Evolutionary conservation across 2,888 invertebrate species (phyloP), one percentile per base, ranked within the genome.

Genomic region (Agrochola lychnidis): DNA sequence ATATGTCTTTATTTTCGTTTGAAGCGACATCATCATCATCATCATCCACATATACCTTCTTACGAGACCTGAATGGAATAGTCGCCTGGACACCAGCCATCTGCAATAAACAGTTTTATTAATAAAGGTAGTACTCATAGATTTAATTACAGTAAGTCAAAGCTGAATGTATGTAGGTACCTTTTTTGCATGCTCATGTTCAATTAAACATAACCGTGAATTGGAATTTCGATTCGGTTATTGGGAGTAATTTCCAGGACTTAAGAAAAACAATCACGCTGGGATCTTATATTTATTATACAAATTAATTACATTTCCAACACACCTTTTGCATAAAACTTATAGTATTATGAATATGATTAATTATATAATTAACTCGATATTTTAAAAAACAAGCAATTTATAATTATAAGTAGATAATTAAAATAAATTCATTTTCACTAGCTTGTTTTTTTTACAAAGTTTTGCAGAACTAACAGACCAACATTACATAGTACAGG

Each of bases 31-130:
- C 89, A 69, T 88, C 91, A 63, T 81, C 86, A 66, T 81, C 86
- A 66, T 82, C 86, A 67, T 86, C 88, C 51, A 91, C 76, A 81
- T 90, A 89, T 7, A 94, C 92, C 80, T 94, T 97, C 86, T 97
- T 97, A 19, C 97, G 94, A 45, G 95, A 91, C 84, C 93, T 95
- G 84, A 97, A 97, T 14, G 96, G 94, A 78, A 97, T 96, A 3
- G 93, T 94, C 56, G 94, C 93, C 90, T 97, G 97, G 25, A 95
- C 87, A 48, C 94, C 90, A 72, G 96, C 93, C 96, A 96, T 97
- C 94, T 96, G 91, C 86, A 93, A 92, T 73, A 79, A 71, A 69
- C 48, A 40, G 0, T 16, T 25, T 63, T 45, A 6, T 45, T 36
- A 12, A n/a, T n/a, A 30, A 22, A 19, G n/a, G 0, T 14, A 3